Base-by-base conservation (phyloP, 2,797 vertebrate species). In the Caiman crocodilus region DNA sequence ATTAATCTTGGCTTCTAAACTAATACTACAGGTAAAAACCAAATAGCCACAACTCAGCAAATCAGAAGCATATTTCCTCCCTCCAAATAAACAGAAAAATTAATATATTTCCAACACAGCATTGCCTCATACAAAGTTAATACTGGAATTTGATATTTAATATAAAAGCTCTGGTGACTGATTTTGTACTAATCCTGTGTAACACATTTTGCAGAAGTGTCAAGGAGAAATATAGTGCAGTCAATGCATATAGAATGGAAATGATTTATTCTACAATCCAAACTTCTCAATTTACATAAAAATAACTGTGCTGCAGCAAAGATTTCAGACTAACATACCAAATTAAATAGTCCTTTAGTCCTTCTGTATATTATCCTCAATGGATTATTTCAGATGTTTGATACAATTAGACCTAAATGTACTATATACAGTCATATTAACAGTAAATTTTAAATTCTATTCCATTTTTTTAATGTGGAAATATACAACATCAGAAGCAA, bases 181-280 rank as follows among this genome's bases (percentile, higher is more conserved):
- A 93, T 94, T 96, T 91, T 90, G 77, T 84, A 86, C 89, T 97
- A 97, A 98, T 96, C 85, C 91, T 90, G 76, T 90, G 93, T 92
- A 97, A 97, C 94, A 94, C 75, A 14, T 96, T 97, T 96, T 96
- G 90, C 92, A 81, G 90, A 97, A 91, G 84, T 85, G 87, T 97
- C 97, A 96, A 93, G 92, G 96, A 96, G 94, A 95, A 97, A 96
- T 87, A 81, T 87, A 81, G 93, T 82, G 92, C 90, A 83, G 81
- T 90, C 42, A 3, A 90, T 90, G 83, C 96, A 88, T 60, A 35
- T 15, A 60, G 92, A 95, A 91, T 81, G 82, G 93, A 97, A 97
- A 95, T 96, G 94, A 95, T 96, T 97, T 96, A 96, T 84, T 96
- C 91, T 92, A 94, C 85, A 96, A 96, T 85, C 92, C 89, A 87